A percentile compares a stretch with the other conserved stretches of the same genome.
These are phyloP conservation scores for Drosophila melanica DNA, from an alignment of 1,140 invertebrate genomes.

Conservation along the genomic window DNA sequence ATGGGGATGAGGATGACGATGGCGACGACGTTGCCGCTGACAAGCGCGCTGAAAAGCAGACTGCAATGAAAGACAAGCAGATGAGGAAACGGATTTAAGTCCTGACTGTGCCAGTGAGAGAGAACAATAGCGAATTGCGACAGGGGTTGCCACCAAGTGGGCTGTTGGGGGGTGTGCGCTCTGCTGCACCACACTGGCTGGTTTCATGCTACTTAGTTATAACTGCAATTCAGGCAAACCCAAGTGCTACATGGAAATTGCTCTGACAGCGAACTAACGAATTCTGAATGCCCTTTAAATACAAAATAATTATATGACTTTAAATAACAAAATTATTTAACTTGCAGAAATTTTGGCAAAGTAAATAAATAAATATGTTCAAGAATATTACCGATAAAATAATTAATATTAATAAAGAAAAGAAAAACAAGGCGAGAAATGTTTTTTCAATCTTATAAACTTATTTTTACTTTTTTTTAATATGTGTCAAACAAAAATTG, in stretches of 20 bases:
- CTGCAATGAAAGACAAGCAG: conserved; percentile 60
- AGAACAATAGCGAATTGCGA: conserved; percentile 58
- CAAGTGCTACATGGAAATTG: conserved; percentile 39
- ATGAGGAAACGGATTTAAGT: conserved; percentile 74
- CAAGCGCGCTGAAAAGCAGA: conserved; percentile 40
- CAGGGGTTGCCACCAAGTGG: conserved; percentile 6
- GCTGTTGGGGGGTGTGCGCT: conserved; percentile 2
- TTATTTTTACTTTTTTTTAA: no score
- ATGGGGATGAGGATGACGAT: neutral
- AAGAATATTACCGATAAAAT: no score
- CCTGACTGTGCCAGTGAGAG: conserved; percentile 55
- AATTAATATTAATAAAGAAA: no score
- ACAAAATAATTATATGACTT: neutral
- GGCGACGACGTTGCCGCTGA: conserved; percentile 41
- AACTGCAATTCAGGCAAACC: conserved; percentile 38
- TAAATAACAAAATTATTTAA: neutral
- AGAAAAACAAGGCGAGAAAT: no score
- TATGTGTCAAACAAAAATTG: no score
- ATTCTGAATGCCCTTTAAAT: conserved; percentile 11
- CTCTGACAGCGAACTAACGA: neutral
- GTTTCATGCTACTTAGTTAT: conserved; percentile 70
- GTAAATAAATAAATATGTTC: neutral
- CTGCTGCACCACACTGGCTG: conserved; percentile 14
- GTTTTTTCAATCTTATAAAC: no score
- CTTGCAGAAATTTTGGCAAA: neutral